These are phyloP conservation scores for Eupithecia subumbrata DNA, from an alignment of 2,888 invertebrate genomes.

Conservation along the genomic window DNA sequence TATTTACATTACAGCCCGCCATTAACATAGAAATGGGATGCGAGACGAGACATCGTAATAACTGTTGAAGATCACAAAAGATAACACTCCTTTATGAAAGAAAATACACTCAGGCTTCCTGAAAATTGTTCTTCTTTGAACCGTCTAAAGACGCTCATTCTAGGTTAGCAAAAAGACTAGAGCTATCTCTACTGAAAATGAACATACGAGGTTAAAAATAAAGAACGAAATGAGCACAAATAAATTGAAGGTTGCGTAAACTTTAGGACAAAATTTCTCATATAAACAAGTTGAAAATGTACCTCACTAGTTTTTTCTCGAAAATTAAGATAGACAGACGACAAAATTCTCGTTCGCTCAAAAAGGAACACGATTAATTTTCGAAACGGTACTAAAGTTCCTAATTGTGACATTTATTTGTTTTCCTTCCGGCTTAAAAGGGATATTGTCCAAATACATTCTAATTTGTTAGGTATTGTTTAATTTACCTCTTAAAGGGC, in stretches of 20 bases:
- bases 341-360: not conserved
- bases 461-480: constrained; percentile 43
- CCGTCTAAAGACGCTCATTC: not conserved
- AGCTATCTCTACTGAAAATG: not conserved
- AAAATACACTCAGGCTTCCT: constrained; percentile 11
- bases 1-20: constrained; percentile 16
- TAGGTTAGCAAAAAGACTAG: not conserved
- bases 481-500: constrained; percentile 41
- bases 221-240: not conserved
- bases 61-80: constrained; percentile 10
- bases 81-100: constrained; percentile 19
- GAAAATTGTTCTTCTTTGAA: constrained; percentile 6
- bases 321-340: not conserved
- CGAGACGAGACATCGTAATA: constrained; percentile 22
- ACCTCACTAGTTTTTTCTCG: not conserved
- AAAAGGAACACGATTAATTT: not conserved
- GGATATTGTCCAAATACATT: constrained; percentile 49
- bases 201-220: not conserved
- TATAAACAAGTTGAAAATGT: not conserved
- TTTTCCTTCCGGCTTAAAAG: constrained; percentile 20
- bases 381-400: constrained; percentile 7
- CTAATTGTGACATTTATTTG: constrained; percentile 25
- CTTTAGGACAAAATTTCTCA: not conserved
- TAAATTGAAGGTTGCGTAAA: not conserved
- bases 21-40: constrained; percentile 30